Conservation (phyloP, 2,113 vertebrate species). For the Ardeotis arabs region DNA sequence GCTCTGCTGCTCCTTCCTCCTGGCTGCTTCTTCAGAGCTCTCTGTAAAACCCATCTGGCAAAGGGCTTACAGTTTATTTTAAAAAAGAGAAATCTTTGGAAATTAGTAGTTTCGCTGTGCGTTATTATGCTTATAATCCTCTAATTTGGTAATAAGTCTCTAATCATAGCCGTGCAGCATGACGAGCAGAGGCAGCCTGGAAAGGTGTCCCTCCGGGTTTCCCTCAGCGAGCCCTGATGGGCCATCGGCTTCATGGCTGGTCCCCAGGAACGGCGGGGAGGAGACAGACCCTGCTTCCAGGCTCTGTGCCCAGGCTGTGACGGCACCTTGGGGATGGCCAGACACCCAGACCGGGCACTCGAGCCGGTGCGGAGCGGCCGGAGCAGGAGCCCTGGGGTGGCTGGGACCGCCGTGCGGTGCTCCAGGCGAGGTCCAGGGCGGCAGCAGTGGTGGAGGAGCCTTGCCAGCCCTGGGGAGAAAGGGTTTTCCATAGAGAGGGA, state of each 20-base stretch:
- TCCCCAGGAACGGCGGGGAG: neutral
- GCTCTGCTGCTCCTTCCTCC: neutral
- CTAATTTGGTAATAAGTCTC: slow-evolving; percentile 16
- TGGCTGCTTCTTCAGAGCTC: neutral
- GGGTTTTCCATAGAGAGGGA: neutral
- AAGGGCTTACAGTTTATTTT: neutral
- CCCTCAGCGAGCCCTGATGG: neutral
- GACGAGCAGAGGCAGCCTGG: neutral
- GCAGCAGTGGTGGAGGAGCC: neutral
- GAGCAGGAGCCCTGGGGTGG: neutral
- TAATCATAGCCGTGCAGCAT: neutral
- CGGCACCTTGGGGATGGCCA: neutral
- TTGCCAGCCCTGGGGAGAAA: neutral
- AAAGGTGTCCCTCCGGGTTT: neutral
- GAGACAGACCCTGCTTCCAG: neutral
- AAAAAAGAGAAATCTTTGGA: neutral
- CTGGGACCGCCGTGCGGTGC: rapidly evolving
- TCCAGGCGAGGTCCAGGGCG: neutral
- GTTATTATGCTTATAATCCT: neutral
- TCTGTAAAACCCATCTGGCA: neutral
- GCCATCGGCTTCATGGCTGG: neutral
- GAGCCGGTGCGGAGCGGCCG: neutral
- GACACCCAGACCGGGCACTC: rapidly evolving
- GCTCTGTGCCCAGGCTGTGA: neutral
- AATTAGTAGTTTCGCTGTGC: neutral